Base-by-base conservation (phyloP, 2,113 vertebrate genomes). In the Bos indicus region DNA sequence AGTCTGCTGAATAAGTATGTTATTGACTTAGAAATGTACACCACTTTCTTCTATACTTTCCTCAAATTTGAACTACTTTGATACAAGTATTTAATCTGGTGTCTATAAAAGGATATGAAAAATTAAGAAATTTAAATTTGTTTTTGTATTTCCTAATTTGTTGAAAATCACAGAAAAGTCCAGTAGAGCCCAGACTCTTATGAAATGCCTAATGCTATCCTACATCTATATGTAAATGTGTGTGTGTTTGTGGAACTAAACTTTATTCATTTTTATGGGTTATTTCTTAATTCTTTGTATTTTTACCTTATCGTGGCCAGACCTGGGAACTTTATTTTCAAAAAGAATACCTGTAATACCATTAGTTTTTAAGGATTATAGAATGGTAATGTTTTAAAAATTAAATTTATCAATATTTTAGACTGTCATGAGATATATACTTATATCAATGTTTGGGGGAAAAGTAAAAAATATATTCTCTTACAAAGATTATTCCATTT, bases 361-460 rank as follows among this genome's bases (percentile, higher is more conserved):
- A 15, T 81, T 74, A 54, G 40, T 86, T 93, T 83, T 88, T 26
- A 87, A 67, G 17, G 74, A 52, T 74, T 90, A 77, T 57, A 56
- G 60, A 67, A 52, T 87, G 30, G 52, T 43, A 51, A 43, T 91
- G 11, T 88, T 89, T 48, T 64, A 51, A 71, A 86, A 85, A 14
- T 78, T 88, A 59, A 88, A 57, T 88, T 94, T 94, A 43, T 67
- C 46, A 91, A 54, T 91, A 52, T 46, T 94, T 97, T 89, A 25
- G 51, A 80, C 28, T 88, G 0, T 88, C 48, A 77, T 59, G 9
- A 77, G 86, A n/a, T 85, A 21, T 28, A 16, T 78, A 85, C 14
- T 56, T 62, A 62, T 59, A 59, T 67, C 40, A 59, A 0, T 85
- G 52, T 96, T 48, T 94, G 59, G n/a, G 77, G 7, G 12, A 17